phyloP scores from a whole-genome alignment of 1,140 invertebrate genomes.

The Rhopalosiphum maidis region DNA sequence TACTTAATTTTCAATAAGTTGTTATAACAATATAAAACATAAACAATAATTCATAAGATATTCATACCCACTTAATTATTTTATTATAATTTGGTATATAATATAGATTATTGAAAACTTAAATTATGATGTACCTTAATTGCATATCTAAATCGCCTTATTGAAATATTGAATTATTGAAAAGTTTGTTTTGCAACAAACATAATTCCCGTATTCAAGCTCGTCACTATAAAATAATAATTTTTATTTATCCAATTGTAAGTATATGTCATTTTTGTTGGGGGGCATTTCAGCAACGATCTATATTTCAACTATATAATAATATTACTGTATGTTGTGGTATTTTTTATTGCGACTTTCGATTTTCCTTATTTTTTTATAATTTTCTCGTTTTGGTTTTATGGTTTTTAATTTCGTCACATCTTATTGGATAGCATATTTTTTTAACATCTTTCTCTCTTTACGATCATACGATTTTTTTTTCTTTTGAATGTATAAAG shows the following conservation, averaged over 20 bases:
- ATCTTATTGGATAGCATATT: not conserved
- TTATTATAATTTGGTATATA: too few species aligned
- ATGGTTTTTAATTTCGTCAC: slow-evolving; percentile 12
- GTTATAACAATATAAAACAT: too few species aligned
- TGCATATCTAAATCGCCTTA: too few species aligned
- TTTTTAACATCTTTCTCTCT: not conserved
- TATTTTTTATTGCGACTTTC: not conserved
- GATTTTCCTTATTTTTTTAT: not conserved
- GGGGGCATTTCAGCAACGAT: not conserved
- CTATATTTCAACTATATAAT: not conserved
- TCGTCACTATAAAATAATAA: not conserved
- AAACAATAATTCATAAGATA: not conserved
- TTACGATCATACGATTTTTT: not conserved
- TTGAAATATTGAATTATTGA: not conserved
- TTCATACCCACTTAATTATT: not conserved
- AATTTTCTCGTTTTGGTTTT: slow-evolving; percentile 15
- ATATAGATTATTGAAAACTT: too few species aligned
- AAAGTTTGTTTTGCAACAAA: not conserved
- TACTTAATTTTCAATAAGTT: not conserved
- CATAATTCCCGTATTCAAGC: not conserved
- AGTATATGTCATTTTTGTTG: not conserved
- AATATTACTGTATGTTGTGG: not conserved
- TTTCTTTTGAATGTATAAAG: not conserved
- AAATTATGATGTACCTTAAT: too few species aligned
- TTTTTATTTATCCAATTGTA: not conserved